Percentiles rank a stretch among this genome's conserved stretches.
These are phyloP conservation scores for Anthoptus insignis DNA, from an alignment of 2,888 invertebrate genomes.

Conservation along the genomic window DNA sequence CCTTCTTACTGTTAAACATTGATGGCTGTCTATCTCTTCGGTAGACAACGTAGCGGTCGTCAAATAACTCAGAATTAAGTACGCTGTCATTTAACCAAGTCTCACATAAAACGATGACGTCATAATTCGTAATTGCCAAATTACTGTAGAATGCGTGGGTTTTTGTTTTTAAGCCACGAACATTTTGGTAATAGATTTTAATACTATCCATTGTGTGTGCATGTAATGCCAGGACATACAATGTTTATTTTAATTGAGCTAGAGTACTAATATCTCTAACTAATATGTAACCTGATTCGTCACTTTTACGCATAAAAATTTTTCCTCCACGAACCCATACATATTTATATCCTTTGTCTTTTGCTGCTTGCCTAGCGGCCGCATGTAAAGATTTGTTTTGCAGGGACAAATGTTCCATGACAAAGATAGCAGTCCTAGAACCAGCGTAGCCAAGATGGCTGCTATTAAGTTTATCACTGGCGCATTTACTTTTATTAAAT, in stretches of 20 bases:
- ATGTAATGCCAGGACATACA: background rate
- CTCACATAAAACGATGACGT: slow-evolving; percentile 21
- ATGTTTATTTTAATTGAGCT: background rate
- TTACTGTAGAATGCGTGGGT: slow-evolving; percentile 6
- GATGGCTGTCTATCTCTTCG: slow-evolving; percentile 21
- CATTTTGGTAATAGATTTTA: slow-evolving; percentile 29
- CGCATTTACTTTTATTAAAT: background rate
- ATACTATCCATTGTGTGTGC: background rate
- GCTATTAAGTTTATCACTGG: slow-evolving; percentile 9
- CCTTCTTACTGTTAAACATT: slow-evolving; percentile 2
- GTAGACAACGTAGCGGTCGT: slow-evolving; percentile 25
- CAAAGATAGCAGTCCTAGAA: background rate
- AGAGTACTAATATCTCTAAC: background rate
- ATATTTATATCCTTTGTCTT: slow-evolving; percentile 2
- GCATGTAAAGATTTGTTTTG: slow-evolving; percentile 3
- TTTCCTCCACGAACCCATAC: slow-evolving; percentile 10
- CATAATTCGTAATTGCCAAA: slow-evolving; percentile 15
- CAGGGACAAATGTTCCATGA: background rate
- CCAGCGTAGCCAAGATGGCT: slow-evolving; percentile 5
- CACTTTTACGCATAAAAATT: slow-evolving; percentile 10
- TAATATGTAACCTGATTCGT: background rate
- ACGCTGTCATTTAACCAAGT: slow-evolving; percentile 21
- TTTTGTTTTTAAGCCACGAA: slow-evolving; percentile 23
- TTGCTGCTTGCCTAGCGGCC: background rate
- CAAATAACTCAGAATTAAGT: slow-evolving; percentile 19